Conservation (phyloP, 2,797 vertebrate genomes). For the Australoheros facetus region DNA sequence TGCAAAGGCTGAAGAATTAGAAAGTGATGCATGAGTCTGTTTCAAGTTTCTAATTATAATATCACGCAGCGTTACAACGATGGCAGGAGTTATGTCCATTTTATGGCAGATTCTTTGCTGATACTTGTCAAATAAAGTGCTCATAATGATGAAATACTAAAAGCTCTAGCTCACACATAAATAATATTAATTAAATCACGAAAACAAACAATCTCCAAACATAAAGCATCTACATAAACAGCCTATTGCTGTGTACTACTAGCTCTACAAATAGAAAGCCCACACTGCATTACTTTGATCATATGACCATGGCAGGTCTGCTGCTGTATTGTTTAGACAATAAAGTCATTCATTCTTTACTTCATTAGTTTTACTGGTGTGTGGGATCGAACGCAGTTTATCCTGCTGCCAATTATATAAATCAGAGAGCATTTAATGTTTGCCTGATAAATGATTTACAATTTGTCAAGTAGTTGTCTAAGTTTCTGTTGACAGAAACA, state of each 20-base stretch:
- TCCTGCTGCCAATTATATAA: background rate
- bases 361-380: background rate
- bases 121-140: background rate
- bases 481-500: background rate
- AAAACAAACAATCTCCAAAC: background rate
- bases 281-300: background rate
- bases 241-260: background rate
- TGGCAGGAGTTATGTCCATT: background rate
- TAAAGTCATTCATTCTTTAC: conserved; percentile 3
- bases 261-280: background rate
- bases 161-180: background rate
- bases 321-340: background rate
- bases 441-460: background rate
- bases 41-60: conserved; percentile 29
- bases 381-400: background rate
- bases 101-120: background rate
- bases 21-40: conserved; percentile 39
- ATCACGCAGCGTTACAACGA: background rate
- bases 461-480: background rate
- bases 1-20: conserved; percentile 34
- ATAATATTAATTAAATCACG: background rate
- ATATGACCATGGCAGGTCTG: background rate
- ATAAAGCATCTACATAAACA: background rate
- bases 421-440: background rate
- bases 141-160: background rate